Evolutionary conservation across 2,113 vertebrate genomes (phyloP).

Genomic region (Cathartes aura): DNA sequence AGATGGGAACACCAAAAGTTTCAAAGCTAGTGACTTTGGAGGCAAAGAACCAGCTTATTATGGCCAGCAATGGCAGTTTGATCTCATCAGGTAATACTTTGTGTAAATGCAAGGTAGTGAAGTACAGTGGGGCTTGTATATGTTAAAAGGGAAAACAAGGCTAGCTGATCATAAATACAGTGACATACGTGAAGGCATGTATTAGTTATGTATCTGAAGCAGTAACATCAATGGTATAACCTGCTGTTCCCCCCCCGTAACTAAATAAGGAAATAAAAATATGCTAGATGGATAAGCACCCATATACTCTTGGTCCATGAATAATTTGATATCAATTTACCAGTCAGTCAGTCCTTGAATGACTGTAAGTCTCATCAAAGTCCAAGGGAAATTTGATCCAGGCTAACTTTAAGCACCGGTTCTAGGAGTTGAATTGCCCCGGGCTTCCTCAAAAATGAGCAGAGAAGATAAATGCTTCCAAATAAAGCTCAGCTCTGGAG

Average conservation of each 20-base stretch:
- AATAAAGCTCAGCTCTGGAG: neutral
- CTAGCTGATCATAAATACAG: neutral
- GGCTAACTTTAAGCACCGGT: neutral
- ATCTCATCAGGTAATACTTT: conserved; percentile 88
- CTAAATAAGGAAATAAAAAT: neutral
- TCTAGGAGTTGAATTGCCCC: neutral
- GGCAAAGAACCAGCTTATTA: conserved; percentile 90
- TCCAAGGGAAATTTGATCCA: neutral
- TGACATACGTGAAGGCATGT: neutral
- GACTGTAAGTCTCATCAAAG: neutral
- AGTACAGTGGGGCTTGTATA: neutral
- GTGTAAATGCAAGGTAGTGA: neutral
- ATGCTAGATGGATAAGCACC: neutral
- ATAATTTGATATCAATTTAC: neutral
- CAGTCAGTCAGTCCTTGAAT: neutral
- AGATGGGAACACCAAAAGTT: conserved; percentile 81
- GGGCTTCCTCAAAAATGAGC: neutral
- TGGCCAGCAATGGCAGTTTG: conserved; percentile 95
- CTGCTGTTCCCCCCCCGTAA: neutral
- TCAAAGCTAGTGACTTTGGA: conserved; percentile 83
- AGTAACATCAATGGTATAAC: neutral
- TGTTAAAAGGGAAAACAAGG: neutral
- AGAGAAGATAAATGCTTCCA: neutral
- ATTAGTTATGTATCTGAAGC: neutral
- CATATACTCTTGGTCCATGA: neutral